Evolutionary conservation across 2,888 invertebrate species (phyloP).

Genomic region (Cataglyphis albicans): DNA sequence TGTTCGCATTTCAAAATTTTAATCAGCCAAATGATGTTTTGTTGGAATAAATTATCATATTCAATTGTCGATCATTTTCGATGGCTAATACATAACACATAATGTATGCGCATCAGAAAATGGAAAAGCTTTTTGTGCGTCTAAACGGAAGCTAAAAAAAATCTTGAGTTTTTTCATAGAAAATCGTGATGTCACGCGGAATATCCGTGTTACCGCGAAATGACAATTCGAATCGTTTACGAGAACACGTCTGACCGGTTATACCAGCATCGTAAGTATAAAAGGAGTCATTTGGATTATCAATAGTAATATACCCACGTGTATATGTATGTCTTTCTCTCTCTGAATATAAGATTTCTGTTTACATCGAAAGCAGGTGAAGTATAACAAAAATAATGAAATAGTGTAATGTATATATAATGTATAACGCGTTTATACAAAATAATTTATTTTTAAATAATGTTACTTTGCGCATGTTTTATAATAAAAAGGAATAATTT

Average conservation of each 20-base stretch:
- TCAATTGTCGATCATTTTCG: background rate
- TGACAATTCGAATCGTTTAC: constrained; percentile 28
- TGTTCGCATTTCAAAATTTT: background rate
- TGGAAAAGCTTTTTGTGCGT: background rate
- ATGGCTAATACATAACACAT: background rate
- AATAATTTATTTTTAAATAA: background rate
- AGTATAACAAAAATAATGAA: background rate
- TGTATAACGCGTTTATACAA: background rate
- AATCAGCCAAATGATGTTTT: background rate
- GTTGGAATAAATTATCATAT: background rate
- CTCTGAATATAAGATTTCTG: background rate
- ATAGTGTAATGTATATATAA: background rate
- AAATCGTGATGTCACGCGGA: constrained; percentile 36
- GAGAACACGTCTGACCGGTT: constrained; percentile 60
- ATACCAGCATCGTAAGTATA: background rate
- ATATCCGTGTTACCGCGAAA: constrained; percentile 20
- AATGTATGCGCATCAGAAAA: background rate
- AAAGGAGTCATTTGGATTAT: constrained; percentile 13
- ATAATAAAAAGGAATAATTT: background rate
- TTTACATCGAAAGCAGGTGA: background rate
- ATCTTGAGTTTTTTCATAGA: constrained; percentile 10
- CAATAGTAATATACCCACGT: too few species aligned
- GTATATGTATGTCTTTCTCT: background rate
- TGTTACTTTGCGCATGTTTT: background rate
- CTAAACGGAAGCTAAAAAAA: background rate